These are phyloP conservation scores for Lasioglossum calceatum DNA, from an alignment of 2,888 invertebrate species.

Conservation along the genomic window DNA sequence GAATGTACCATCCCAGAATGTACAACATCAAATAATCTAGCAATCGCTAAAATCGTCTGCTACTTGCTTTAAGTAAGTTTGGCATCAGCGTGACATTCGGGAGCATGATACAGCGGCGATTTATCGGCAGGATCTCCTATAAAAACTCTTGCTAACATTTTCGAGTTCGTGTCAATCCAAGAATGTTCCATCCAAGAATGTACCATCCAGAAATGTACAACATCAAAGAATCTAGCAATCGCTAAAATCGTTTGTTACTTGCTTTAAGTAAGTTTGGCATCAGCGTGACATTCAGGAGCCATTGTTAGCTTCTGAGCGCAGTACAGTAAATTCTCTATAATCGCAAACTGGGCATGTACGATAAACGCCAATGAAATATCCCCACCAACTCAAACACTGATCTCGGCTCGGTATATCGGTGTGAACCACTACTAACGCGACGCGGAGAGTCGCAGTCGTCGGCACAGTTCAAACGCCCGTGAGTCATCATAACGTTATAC, in stretches of 20 bases:
- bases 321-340: no score
- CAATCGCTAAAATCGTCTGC: not conserved
- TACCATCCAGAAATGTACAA: not conserved
- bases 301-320: not conserved
- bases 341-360: no score
- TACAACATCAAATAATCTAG: not conserved
- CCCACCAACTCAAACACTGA: no score
- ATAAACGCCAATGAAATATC: no score
- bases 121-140: conserved; percentile 7
- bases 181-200: not conserved
- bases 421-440: no score
- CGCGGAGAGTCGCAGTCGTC: no score
- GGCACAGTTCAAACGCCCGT: no score
- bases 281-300: not conserved
- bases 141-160: not conserved
- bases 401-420: no score
- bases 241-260: not conserved
- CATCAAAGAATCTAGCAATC: not conserved
- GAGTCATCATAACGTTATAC: no score
- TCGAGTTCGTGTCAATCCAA: not conserved
- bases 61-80: not conserved
- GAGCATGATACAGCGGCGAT: conserved; percentile 14
- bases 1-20: not conserved
- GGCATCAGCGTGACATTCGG: not conserved
- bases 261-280: not conserved